phyloP scores from a whole-genome alignment of 2,888 invertebrate species.

The Flabesymbios commensalis region DNA sequence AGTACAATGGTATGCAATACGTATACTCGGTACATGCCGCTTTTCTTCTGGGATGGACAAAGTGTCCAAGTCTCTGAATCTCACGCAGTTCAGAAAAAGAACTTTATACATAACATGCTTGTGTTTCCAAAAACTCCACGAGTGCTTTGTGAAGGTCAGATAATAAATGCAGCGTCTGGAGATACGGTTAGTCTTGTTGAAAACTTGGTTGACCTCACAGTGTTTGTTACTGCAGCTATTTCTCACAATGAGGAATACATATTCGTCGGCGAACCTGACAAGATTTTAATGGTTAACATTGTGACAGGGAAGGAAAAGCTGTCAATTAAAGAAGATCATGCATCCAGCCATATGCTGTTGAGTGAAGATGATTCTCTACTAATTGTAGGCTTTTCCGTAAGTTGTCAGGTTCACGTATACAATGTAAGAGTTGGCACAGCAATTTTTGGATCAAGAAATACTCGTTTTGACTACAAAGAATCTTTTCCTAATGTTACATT shows the following conservation, averaged over 20 bases:
- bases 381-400: too few relatives aligned
- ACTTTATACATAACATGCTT: conserved; percentile 21
- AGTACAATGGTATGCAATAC: background rate
- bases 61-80: conserved; percentile 28
- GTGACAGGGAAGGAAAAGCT: conserved; percentile 4
- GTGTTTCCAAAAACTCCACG: too few relatives aligned
- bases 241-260: conserved; percentile 25
- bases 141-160: too few relatives aligned
- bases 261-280: conserved; percentile 26
- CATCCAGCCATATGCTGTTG: too few relatives aligned
- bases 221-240: conserved; percentile 25
- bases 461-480: too few relatives aligned
- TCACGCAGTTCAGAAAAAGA: too few relatives aligned
- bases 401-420: too few relatives aligned
- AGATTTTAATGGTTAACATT: conserved; percentile 28
- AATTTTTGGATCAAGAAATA: too few relatives aligned
- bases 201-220: conserved; percentile 25
- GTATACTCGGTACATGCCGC: conserved; percentile 3
- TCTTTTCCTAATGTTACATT: too few relatives aligned
- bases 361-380: too few relatives aligned
- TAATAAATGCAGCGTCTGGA: conserved; percentile 29
- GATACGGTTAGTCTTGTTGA: conserved; percentile 18
- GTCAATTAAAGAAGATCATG: too few relatives aligned
- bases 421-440: too few relatives aligned
- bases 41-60: conserved; percentile 22